phyloP scores from a whole-genome alignment of 2,888 invertebrate genomes.

The Melanostoma mellinum region DNA sequence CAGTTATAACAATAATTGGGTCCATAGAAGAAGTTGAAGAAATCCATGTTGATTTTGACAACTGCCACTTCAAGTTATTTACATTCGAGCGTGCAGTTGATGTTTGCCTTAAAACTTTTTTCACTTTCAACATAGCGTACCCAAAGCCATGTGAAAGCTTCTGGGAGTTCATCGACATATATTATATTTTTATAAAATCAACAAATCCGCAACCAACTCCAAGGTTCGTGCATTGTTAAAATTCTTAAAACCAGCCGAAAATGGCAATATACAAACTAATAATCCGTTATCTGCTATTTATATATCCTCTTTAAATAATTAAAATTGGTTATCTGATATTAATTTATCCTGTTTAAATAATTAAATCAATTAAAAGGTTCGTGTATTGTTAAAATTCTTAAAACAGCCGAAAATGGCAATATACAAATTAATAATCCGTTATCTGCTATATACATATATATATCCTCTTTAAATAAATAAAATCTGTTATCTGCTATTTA shows the following conservation, averaged over 20 bases:
- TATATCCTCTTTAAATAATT: no score
- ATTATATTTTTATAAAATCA: conserved; percentile 3
- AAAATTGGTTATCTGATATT: background rate
- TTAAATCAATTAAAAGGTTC: no score
- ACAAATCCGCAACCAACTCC: background rate
- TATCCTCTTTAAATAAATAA: no score
- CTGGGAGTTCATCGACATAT: background rate
- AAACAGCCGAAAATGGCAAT: background rate
- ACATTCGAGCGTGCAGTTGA: background rate
- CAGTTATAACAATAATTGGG: background rate
- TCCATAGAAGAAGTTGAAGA: conserved; percentile 3
- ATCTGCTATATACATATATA: no score
- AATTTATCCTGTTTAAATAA: no score
- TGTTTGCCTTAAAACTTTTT: background rate
- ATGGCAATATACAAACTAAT: background rate
- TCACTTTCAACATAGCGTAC: background rate
- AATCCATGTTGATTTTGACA: conserved; percentile 12
- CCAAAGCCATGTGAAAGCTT: background rate
- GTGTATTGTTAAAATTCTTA: background rate
- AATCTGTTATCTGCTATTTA: background rate
- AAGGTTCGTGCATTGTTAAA: background rate
- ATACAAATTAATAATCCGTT: no score
- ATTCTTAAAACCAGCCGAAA: background rate
- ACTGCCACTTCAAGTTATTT: background rate
- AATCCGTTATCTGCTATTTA: no score